These are phyloP conservation scores for Oncorhynchus mykiss DNA, from an alignment of 2,113 vertebrate genomes.

Conservation along the genomic window DNA sequence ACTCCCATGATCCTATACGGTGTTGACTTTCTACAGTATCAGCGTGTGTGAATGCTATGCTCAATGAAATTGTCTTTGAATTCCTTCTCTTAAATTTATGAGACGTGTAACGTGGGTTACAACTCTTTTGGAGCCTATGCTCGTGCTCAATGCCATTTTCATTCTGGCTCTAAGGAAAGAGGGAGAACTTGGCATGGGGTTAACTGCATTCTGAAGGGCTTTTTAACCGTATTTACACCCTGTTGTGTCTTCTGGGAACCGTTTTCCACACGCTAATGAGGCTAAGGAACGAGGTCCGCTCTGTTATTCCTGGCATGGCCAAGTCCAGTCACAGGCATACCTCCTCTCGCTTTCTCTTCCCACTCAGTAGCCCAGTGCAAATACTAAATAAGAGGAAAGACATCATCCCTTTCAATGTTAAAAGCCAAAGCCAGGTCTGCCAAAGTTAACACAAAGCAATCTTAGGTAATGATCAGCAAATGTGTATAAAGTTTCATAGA, in stretches of 20 bases:
- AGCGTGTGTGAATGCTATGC: slow-evolving; percentile 69
- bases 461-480: slow-evolving; percentile 75
- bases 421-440: slow-evolving; percentile 75
- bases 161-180: slow-evolving; percentile 57
- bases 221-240: slow-evolving; percentile 85
- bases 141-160: slow-evolving; percentile 62
- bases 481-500: slow-evolving; percentile 71
- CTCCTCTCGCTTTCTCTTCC: slow-evolving; percentile 60
- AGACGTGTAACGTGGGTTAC: slow-evolving; percentile 75
- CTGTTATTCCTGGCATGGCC: slow-evolving; percentile 90
- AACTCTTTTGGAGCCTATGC: slow-evolving; percentile 71
- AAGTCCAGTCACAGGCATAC: slow-evolving; percentile 72
- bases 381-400: slow-evolving; percentile 92
- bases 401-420: slow-evolving; percentile 81
- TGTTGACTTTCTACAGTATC: slow-evolving; percentile 67
- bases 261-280: slow-evolving; percentile 91
- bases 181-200: slow-evolving; percentile 40
- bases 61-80: slow-evolving; percentile 71
- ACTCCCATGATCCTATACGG: slow-evolving; percentile 55
- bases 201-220: slow-evolving; percentile 69
- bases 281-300: slow-evolving; percentile 77
- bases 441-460: slow-evolving; percentile 86
- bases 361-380: slow-evolving; percentile 86
- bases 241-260: slow-evolving; percentile 82
- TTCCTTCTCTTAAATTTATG: slow-evolving; percentile 75